A percentile compares a stretch with the other conserved stretches of the same genome.
Conservation (phyloP, 2,797 vertebrate species). For the Cossypha heuglini region DNA sequence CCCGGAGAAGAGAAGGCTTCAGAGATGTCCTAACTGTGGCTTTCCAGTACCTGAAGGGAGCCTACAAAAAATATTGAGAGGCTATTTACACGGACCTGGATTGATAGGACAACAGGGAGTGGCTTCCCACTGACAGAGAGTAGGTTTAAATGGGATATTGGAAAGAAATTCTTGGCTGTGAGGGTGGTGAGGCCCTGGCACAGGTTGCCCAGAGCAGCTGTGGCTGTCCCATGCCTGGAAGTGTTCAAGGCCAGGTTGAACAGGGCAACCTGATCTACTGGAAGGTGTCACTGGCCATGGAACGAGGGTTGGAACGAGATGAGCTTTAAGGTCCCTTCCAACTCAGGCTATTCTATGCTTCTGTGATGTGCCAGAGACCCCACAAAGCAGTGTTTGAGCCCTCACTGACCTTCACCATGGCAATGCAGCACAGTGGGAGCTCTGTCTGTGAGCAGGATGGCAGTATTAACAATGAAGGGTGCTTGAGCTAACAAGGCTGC, state of each 20-base stretch:
- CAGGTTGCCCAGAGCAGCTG: neutral
- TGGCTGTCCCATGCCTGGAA: neutral
- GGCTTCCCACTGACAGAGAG: neutral
- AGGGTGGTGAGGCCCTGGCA: neutral
- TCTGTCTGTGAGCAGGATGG: neutral
- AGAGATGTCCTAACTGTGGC: neutral
- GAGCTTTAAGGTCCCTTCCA: neutral
- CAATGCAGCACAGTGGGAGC: neutral
- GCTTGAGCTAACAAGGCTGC: neutral
- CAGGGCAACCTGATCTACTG: neutral
- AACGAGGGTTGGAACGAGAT: rapidly evolving
- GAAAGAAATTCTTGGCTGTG: neutral
- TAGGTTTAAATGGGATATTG: neutral
- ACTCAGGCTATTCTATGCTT: neutral
- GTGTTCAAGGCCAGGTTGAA: neutral
- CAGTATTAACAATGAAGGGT: neutral
- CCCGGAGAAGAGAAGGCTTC: neutral
- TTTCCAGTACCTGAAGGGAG: neutral
- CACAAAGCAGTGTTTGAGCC: neutral
- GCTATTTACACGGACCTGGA: neutral
- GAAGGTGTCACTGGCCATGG: no score
- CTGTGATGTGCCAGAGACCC: neutral
- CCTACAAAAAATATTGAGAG: neutral
- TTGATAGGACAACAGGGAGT: neutral
- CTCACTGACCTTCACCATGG: neutral